Conservation (phyloP, 2,797 vertebrate genomes). For the Amniataba percoides region DNA sequence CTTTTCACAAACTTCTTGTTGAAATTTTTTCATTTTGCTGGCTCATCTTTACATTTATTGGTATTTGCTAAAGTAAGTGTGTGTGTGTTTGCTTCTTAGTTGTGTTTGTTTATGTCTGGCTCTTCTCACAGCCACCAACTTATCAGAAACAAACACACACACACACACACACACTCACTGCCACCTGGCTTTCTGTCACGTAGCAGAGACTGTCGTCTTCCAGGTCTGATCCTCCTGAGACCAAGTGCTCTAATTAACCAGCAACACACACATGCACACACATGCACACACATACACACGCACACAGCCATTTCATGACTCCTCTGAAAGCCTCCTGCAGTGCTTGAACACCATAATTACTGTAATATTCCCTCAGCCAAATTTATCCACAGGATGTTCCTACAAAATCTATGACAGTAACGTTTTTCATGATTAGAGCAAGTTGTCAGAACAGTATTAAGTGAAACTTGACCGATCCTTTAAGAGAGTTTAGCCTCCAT, state of each 20-base stretch:
- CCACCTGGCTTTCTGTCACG: slow-evolving; percentile 70
- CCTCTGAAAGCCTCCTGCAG: slow-evolving; percentile 50
- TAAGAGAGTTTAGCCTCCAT: neutral
- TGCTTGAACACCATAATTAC: slow-evolving; percentile 44
- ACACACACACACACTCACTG: slow-evolving; percentile 10
- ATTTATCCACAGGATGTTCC: neutral
- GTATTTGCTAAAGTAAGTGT: slow-evolving; percentile 7
- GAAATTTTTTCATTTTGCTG: neutral
- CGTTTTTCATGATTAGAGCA: neutral
- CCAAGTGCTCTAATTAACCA: slow-evolving; percentile 75
- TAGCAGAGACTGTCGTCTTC: slow-evolving; percentile 69
- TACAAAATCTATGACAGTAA: neutral
- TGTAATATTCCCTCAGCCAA: slow-evolving; percentile 40
- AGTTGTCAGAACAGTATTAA: neutral
- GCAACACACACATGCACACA: slow-evolving; percentile 32
- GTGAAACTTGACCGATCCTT: neutral
- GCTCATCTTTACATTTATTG: slow-evolving; percentile 25
- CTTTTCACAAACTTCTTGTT: no score
- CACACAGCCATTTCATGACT: slow-evolving; percentile 41
- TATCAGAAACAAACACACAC: slow-evolving; percentile 22
- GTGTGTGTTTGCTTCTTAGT: slow-evolving; percentile 24
- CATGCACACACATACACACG: slow-evolving; percentile 36
- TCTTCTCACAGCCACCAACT: slow-evolving; percentile 53
- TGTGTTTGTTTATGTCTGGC: slow-evolving; percentile 64
- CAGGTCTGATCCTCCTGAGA: slow-evolving; percentile 73